Evolutionary conservation across 2,113 vertebrate species (phyloP).

Genomic region (Anhinga anhinga): DNA sequence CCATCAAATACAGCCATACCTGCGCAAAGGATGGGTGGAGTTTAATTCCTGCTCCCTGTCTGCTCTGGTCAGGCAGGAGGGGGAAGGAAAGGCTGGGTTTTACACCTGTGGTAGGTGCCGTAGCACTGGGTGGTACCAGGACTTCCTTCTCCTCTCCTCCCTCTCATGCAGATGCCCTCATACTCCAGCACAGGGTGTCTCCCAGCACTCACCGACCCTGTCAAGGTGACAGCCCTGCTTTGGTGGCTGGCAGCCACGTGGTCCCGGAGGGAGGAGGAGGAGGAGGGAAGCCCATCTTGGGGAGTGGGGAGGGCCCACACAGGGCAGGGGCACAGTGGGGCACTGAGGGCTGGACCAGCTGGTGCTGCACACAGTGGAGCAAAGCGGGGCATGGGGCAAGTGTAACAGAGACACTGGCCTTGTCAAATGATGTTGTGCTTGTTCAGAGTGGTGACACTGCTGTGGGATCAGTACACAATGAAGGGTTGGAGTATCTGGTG

Average conservation of each 20-base stretch:
- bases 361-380: background rate
- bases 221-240: background rate
- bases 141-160: background rate
- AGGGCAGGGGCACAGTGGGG: background rate
- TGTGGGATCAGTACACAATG: background rate
- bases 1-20: background rate
- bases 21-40: fast-evolving
- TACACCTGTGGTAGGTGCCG: background rate
- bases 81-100: background rate
- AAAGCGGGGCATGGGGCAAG: fast-evolving
- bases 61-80: background rate
- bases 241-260: background rate
- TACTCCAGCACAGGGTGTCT: background rate
- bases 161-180: fast-evolving
- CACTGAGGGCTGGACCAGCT: background rate
- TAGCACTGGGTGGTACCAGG: background rate
- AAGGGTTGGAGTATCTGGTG: background rate
- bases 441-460: background rate
- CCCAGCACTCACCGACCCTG: background rate
- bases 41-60: background rate
- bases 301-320: fast-evolving
- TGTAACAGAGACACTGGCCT: background rate
- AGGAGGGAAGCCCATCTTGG: background rate
- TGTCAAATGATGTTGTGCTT: background rate
- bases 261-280: background rate